Conservation (phyloP, 2,797 vertebrate genomes). For the Protosalanx chinensis region DNA sequence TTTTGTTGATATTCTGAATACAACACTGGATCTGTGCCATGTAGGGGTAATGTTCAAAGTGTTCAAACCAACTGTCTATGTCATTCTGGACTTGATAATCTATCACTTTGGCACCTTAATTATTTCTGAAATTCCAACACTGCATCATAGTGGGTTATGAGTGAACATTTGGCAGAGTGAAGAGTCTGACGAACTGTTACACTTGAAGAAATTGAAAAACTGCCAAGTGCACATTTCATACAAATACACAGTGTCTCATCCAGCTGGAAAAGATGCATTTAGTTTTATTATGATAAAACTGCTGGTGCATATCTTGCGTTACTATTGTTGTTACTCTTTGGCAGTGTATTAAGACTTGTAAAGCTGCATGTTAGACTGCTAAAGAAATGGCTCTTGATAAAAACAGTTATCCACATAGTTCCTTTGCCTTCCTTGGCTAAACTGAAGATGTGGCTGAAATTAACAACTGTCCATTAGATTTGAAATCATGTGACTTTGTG, state of each 20-base stretch:
- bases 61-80: background rate
- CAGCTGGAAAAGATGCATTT: background rate
- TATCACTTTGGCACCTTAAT: slow-evolving; percentile 12
- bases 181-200: background rate
- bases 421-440: no score
- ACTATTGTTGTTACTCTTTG: background rate
- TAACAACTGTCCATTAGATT: no score
- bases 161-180: slow-evolving; percentile 8
- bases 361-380: background rate
- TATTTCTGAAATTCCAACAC: background rate
- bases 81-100: background rate
- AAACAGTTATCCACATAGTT: no score
- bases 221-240: background rate
- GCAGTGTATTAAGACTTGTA: background rate
- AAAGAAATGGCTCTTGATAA: background rate
- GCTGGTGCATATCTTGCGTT: background rate
- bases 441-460: no score
- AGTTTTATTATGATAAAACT: background rate
- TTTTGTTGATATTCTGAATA: background rate
- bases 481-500: no score
- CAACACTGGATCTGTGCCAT: background rate
- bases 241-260: background rate
- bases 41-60: background rate
- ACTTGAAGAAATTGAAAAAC: background rate
- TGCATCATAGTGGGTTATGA: slow-evolving; percentile 1